phyloP scores from a whole-genome alignment of 2,888 invertebrate species.

The Chesias legatella region DNA sequence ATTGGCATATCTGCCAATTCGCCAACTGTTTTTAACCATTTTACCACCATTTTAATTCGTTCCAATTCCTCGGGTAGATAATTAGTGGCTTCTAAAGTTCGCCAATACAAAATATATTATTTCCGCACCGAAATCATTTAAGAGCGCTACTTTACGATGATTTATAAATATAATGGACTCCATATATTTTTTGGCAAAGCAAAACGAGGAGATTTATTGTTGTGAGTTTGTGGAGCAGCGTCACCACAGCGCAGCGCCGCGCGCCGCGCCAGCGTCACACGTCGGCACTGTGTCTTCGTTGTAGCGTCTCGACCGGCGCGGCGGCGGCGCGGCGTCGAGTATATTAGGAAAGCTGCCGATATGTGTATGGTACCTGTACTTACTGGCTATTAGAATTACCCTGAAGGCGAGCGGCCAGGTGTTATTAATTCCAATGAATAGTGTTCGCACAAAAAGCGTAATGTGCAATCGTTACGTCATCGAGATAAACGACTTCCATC shows the following conservation, averaged over 20 bases:
- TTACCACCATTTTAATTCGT: conserved; percentile 1
- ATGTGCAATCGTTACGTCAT: conserved; percentile 32
- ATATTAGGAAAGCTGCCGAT: too few relatives aligned
- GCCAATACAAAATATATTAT: conserved; percentile 2
- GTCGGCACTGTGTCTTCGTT: too few relatives aligned
- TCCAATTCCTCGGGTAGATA: conserved; percentile 4
- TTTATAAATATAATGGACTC: conserved; percentile 19
- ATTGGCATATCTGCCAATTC: too few relatives aligned
- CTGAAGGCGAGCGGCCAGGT: not conserved
- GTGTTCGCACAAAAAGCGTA: conserved; percentile 23
- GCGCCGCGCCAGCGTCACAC: too few relatives aligned
- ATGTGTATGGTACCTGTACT: too few relatives aligned
- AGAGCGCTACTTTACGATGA: conserved; percentile 8
- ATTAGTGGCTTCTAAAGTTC: conserved; percentile 1
- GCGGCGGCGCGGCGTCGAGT: too few relatives aligned
- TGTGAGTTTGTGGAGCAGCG: too few relatives aligned
- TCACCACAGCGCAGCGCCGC: too few relatives aligned
- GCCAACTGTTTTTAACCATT: too few relatives aligned
- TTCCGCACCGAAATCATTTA: conserved; percentile 3
- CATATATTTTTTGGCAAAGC: conserved; percentile 11
- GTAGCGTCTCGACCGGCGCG: too few relatives aligned
- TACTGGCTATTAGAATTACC: too few relatives aligned
- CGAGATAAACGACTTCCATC: conserved; percentile 21
- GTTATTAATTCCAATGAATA: conserved; percentile 7
- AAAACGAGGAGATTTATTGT: conserved; percentile 8